These are phyloP conservation scores for Endotricha flammealis DNA, from an alignment of 2,888 invertebrate genomes.

Conservation along the genomic window DNA sequence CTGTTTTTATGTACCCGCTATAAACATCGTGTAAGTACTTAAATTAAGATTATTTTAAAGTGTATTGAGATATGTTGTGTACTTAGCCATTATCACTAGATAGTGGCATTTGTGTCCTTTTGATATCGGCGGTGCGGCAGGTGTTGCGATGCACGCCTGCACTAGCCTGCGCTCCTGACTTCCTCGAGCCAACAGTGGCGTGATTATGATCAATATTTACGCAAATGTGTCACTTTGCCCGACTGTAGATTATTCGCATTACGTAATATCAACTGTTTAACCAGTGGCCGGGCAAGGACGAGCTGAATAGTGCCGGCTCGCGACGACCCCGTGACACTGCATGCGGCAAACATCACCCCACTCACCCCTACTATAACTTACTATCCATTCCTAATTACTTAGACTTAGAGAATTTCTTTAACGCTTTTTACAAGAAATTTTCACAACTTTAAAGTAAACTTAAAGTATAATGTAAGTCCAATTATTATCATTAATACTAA, in stretches of 20 bases:
- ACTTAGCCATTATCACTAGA: slow-evolving; percentile 4
- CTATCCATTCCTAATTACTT: not conserved
- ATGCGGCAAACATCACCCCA: slow-evolving; percentile 10
- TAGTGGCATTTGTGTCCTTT: slow-evolving; percentile 11
- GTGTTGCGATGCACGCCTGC: slow-evolving; percentile 41
- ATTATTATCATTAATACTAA: not conserved
- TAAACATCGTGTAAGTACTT: not conserved
- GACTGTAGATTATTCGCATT: slow-evolving; percentile 34
- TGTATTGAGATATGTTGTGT: slow-evolving; percentile 1
- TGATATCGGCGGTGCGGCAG: slow-evolving; percentile 29
- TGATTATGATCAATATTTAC: slow-evolving; percentile 71
- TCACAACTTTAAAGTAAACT: too few relatives aligned
- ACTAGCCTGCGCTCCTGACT: slow-evolving; percentile 34
- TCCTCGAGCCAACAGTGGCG: slow-evolving; percentile 48
- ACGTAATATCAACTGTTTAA: slow-evolving; percentile 56
- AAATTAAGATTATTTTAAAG: not conserved
- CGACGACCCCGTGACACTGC: slow-evolving; percentile 27
- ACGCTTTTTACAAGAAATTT: too few relatives aligned
- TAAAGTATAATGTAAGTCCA: too few relatives aligned
- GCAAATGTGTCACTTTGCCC: slow-evolving; percentile 54
- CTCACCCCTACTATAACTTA: slow-evolving; percentile 9
- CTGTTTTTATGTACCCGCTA: not conserved
- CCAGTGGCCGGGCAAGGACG: slow-evolving; percentile 44
- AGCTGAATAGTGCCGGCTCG: slow-evolving; percentile 32
- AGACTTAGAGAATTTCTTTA: too few relatives aligned